Conservation (phyloP, 2,888 invertebrate genomes). For the Odontothrips loti region DNA sequence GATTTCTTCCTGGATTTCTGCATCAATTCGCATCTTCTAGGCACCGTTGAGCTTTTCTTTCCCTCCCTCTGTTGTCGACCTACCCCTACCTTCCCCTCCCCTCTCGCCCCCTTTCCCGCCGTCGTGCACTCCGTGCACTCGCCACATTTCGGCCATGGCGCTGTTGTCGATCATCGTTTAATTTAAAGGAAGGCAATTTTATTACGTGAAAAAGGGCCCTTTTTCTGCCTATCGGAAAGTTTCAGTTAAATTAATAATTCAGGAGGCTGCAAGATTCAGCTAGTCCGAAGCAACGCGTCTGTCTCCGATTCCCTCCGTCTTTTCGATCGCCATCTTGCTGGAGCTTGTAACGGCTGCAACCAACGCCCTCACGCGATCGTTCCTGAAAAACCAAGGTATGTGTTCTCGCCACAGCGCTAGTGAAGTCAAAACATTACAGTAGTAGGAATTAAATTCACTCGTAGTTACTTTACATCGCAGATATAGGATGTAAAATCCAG, state of each 20-base stretch:
- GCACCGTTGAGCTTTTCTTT: no score
- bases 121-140: no score
- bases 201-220: no score
- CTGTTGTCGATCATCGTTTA: no score
- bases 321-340: constrained; percentile 1
- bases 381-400: constrained; percentile 20
- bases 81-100: no score
- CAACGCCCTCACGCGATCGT: constrained; percentile 19
- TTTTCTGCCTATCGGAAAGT: background rate
- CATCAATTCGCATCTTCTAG: no score
- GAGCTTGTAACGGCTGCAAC: constrained; percentile 8
- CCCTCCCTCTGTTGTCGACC: no score
- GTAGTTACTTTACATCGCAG: background rate
- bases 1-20: no score
- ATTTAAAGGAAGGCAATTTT: no score
- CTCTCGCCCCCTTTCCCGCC: no score
- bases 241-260: background rate
- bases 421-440: constrained; percentile 7
- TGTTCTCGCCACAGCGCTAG: constrained; percentile 24
- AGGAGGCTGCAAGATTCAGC: no score
- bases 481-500: background rate
- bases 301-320: background rate
- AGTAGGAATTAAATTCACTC: background rate
- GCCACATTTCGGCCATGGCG: no score
- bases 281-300: background rate